phyloP scores from a whole-genome alignment of 35 echinoderm and acorn worm species.

The Anneissia japonica region DNA sequence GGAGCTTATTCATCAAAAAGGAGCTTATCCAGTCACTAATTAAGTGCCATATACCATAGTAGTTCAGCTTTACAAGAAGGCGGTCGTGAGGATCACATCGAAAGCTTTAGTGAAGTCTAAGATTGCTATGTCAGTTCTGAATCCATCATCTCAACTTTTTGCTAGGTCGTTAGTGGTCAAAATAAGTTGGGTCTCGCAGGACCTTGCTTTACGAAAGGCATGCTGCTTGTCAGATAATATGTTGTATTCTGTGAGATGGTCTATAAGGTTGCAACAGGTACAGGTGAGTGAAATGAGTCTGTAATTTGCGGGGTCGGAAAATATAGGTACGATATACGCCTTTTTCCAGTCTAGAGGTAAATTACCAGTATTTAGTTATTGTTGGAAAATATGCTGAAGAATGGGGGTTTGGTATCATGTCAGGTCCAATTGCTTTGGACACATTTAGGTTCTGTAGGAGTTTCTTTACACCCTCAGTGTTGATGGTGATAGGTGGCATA shows the following conservation, averaged over 20 bases:
- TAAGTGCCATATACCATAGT: not conserved
- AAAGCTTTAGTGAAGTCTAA: conserved; percentile 22
- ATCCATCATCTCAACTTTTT: not conserved
- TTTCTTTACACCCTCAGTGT: too few species aligned
- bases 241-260: conserved; percentile 6
- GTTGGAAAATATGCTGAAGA: not conserved
- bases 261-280: conserved; percentile 30
- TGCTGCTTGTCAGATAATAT: conserved; percentile 28
- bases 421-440: too few species aligned
- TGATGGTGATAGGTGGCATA: too few species aligned
- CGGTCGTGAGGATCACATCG: conserved; percentile 8
- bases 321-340: not conserved
- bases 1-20: not conserved
- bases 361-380: not conserved
- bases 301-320: conserved; percentile 22
- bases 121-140: conserved; percentile 19
- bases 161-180: conserved; percentile 27
- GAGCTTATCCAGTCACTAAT: not conserved
- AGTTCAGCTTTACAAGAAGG: conserved; percentile 10
- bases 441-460: too few species aligned
- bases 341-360: not conserved
- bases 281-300: conserved; percentile 18
- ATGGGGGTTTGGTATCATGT: too few species aligned
- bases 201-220: conserved; percentile 24
- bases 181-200: conserved; percentile 28